Conservation (phyloP, 2,888 invertebrate genomes). For the Scaptomyza parva region DNA sequence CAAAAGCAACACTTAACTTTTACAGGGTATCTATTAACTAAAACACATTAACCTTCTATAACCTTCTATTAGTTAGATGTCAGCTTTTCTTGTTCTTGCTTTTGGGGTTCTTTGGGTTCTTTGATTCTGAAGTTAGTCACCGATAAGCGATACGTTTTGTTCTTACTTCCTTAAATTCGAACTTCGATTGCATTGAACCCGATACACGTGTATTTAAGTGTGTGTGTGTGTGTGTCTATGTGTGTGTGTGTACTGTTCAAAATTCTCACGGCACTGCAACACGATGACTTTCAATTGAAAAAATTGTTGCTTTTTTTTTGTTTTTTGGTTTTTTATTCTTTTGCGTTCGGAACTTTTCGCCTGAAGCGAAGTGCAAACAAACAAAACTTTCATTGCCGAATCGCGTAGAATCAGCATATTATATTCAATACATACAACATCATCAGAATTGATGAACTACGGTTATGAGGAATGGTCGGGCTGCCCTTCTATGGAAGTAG, state of each 20-base stretch:
- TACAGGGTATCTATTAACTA: slow-evolving; percentile 14
- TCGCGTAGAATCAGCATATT: slow-evolving; percentile 65
- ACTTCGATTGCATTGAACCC: slow-evolving; percentile 68
- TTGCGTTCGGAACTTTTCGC: slow-evolving; percentile 52
- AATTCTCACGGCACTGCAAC: slow-evolving; percentile 68
- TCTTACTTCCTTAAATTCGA: slow-evolving; percentile 73
- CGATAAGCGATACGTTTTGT: slow-evolving; percentile 37
- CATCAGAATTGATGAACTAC: slow-evolving; percentile 52
- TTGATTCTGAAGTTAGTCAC: slow-evolving; percentile 48
- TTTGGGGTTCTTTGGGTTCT: slow-evolving; percentile 2
- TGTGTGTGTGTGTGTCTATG: slow-evolving; percentile 17
- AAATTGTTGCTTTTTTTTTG: slow-evolving; percentile 48
- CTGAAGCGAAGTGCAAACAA: slow-evolving; percentile 53
- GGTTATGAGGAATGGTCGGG: slow-evolving; percentile 31
- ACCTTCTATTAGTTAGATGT: slow-evolving; percentile 14
- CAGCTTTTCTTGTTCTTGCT: slow-evolving; percentile 10
- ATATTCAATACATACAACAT: slow-evolving; percentile 42
- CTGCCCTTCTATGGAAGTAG: slow-evolving; percentile 67
- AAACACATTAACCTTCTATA: neutral
- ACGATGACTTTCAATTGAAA: slow-evolving; percentile 60
- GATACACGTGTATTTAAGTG: slow-evolving; percentile 14
- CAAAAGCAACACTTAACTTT: neutral
- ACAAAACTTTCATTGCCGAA: slow-evolving; percentile 63
- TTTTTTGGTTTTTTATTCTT: slow-evolving; percentile 8
- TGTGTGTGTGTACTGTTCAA: slow-evolving; percentile 29